phyloP scores from a whole-genome alignment of 2,113 vertebrate genomes.

The Barnardius zonarius region DNA sequence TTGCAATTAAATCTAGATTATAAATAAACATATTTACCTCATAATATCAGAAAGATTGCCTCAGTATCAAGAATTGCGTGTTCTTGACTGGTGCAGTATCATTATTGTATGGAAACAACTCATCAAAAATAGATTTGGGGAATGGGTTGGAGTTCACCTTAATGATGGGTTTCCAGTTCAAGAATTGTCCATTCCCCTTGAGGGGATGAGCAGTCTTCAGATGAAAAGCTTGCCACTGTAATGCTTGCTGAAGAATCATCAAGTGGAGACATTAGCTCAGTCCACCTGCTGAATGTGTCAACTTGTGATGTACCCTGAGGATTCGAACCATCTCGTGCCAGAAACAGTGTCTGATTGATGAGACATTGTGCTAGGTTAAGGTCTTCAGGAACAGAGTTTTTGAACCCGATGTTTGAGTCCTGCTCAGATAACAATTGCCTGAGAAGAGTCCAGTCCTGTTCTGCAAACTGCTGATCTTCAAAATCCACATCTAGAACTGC shows the following conservation, averaged over 20 bases:
- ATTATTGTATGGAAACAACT: slow-evolving; percentile 64
- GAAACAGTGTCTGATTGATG: slow-evolving; percentile 94
- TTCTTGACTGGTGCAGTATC: slow-evolving; percentile 68
- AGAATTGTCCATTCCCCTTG: slow-evolving; percentile 99
- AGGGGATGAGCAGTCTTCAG: slow-evolving; percentile 92
- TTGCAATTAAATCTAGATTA: slow-evolving; percentile 66
- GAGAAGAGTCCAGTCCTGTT: slow-evolving; percentile 94
- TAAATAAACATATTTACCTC: slow-evolving; percentile 70
- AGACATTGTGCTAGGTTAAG: slow-evolving; percentile 97
- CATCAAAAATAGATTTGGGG: slow-evolving; percentile 74
- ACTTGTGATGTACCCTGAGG: slow-evolving; percentile 82
- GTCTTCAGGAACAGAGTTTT: slow-evolving; percentile 94
- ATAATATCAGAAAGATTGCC: slow-evolving; percentile 66
- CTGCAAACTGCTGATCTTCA: slow-evolving; percentile 85
- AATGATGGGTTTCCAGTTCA: slow-evolving; percentile 98
- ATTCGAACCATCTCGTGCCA: slow-evolving; percentile 89
- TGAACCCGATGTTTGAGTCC: slow-evolving; percentile 87
- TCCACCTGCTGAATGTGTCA: slow-evolving; percentile 90
- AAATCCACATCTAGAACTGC: slow-evolving; percentile 73
- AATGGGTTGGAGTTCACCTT: slow-evolving; percentile 62
- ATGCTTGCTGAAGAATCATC: slow-evolving; percentile 93
- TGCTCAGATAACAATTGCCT: slow-evolving; percentile 91
- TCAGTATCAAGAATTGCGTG: slow-evolving; percentile 61
- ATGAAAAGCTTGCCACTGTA: slow-evolving; percentile 94
- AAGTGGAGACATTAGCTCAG: slow-evolving; percentile 90